Conservation (phyloP, 2,888 invertebrate genomes). For the Eremobia ochroleuca region DNA sequence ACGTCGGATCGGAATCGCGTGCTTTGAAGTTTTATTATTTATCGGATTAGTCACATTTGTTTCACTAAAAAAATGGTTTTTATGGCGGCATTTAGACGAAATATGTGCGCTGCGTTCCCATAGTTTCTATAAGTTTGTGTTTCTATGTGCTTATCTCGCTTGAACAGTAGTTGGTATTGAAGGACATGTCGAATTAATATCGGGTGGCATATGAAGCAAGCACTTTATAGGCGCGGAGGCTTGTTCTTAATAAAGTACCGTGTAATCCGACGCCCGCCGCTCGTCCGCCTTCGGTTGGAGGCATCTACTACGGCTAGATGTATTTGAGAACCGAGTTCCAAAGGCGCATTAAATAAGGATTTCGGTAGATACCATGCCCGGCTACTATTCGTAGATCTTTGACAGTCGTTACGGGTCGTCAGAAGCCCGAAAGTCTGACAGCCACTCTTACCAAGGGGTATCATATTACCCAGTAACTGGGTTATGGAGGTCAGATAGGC, state of each 20-base stretch:
- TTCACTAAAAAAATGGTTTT: slow-evolving; percentile 47
- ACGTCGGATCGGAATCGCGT: slow-evolving; percentile 42
- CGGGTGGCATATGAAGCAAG: slow-evolving; percentile 20
- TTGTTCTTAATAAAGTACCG: slow-evolving; percentile 51
- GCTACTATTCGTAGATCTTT: no score
- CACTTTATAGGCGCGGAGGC: slow-evolving; percentile 29
- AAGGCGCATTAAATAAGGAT: slow-evolving; percentile 8
- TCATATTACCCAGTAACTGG: no score
- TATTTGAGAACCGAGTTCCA: slow-evolving; percentile 22
- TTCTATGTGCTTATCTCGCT: slow-evolving; percentile 21
- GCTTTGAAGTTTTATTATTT: slow-evolving; percentile 53
- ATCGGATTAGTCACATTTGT: slow-evolving; percentile 55
- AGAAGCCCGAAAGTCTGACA: no score
- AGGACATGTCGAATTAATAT: slow-evolving; percentile 44
- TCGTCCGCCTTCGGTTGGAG: slow-evolving; percentile 12
- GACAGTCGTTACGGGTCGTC: no score
- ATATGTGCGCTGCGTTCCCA: slow-evolving; percentile 38
- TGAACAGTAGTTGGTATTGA: slow-evolving; percentile 21
- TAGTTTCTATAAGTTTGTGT: slow-evolving; percentile 12
- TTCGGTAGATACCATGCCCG: not conserved
- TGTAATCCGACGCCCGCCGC: slow-evolving; percentile 46
- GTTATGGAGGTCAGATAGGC: no score
- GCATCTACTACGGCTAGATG: slow-evolving; percentile 15
- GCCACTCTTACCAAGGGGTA: no score
- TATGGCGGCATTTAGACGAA: slow-evolving; percentile 30